These are phyloP conservation scores for Eubasilissa regina DNA, from an alignment of 1,140 invertebrate genomes.

Conservation along the genomic window DNA sequence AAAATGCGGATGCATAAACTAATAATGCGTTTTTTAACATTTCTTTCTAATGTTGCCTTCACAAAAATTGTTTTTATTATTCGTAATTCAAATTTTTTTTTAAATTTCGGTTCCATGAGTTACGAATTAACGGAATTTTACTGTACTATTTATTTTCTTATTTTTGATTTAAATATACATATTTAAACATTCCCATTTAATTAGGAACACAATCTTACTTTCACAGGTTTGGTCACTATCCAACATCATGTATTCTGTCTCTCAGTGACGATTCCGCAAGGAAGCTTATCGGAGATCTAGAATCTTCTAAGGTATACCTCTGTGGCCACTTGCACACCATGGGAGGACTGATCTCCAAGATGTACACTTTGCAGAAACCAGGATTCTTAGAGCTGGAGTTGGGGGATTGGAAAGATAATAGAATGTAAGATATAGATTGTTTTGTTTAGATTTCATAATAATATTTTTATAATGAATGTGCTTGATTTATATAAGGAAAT, in stretches of 20 bases:
- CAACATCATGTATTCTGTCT: slow-evolving; percentile 88
- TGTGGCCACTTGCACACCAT: slow-evolving; percentile 94
- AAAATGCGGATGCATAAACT: no score
- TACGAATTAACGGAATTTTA: no score
- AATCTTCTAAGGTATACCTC: slow-evolving; percentile 78
- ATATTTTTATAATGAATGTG: no score
- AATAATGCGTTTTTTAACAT: no score
- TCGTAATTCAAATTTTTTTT: no score
- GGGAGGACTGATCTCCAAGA: slow-evolving; percentile 83
- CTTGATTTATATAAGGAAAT: no score
- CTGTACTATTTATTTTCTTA: no score
- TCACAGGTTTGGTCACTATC: slow-evolving; percentile 91
- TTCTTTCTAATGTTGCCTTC: no score
- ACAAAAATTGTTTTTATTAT: no score
- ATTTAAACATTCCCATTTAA: neutral
- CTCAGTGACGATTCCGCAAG: slow-evolving; percentile 70
- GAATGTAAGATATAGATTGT: slow-evolving; percentile 86
- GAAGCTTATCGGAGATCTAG: slow-evolving; percentile 72
- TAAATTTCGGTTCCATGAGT: no score
- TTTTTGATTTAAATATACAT: no score
- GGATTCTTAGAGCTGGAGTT: slow-evolving; percentile 93
- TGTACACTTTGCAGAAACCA: slow-evolving; percentile 89
- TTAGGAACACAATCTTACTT: neutral
- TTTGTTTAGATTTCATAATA: no score
- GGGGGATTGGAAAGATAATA: slow-evolving; percentile 94